phyloP scores from a whole-genome alignment of 2,113 vertebrate genomes.

The Lota lota region DNA sequence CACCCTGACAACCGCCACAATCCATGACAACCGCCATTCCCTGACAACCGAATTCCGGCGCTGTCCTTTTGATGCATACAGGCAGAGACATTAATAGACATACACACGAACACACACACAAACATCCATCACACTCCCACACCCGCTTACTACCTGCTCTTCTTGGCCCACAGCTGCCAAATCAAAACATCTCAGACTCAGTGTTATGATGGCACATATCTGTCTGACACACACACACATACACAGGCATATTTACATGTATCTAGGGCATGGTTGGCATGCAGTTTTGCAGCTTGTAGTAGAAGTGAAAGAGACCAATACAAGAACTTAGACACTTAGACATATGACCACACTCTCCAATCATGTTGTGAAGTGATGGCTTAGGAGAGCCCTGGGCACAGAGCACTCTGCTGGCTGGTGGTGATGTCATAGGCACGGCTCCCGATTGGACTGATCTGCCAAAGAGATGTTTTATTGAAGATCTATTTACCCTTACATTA shows the following conservation, averaged over 20 bases:
- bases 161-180: slow-evolving; percentile 3
- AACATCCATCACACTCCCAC: slow-evolving; percentile 24
- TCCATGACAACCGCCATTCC: slow-evolving; percentile 37
- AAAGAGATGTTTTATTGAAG: slow-evolving; percentile 37
- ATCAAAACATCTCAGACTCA: too few species aligned
- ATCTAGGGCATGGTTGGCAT: slow-evolving; percentile 50
- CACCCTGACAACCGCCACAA: slow-evolving; percentile 40
- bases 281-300: slow-evolving; percentile 21
- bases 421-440: slow-evolving; percentile 52
- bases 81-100: neutral
- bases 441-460: slow-evolving; percentile 37
- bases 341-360: neutral
- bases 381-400: neutral
- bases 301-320: slow-evolving; percentile 4
- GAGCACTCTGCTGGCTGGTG: slow-evolving; percentile 2
- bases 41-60: slow-evolving; percentile 26
- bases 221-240: neutral
- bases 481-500: slow-evolving; percentile 44
- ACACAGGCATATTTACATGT: slow-evolving; percentile 35
- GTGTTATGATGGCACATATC: too few species aligned
- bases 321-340: neutral
- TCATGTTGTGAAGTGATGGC: neutral
- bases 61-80: slow-evolving; percentile 16
- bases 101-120: slow-evolving; percentile 5
- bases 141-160: neutral